Evolutionary conservation across 2,888 invertebrate genomes (phyloP).

Genomic region (Eurois occulta): DNA sequence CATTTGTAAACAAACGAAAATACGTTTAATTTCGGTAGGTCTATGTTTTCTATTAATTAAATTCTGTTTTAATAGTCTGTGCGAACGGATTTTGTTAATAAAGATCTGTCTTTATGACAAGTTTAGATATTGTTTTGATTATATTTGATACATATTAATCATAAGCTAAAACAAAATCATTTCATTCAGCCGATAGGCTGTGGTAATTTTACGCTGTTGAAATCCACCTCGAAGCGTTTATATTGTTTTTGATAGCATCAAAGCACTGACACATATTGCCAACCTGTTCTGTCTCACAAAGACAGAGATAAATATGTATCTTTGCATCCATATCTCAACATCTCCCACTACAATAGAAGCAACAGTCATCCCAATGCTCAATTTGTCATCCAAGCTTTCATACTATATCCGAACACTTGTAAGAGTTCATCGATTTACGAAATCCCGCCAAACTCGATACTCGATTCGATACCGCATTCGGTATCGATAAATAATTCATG

Average conservation of each 20-base stretch:
- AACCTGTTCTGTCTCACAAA: constrained; percentile 40
- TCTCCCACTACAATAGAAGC: constrained; percentile 53
- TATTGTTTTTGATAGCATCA: constrained; percentile 51
- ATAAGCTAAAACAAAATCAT: neutral
- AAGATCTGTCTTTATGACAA: neutral
- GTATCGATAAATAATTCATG: constrained; percentile 86
- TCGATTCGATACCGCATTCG: constrained; percentile 83
- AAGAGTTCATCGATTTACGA: constrained; percentile 83
- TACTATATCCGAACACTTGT: constrained; percentile 78
- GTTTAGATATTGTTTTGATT: constrained; percentile 3
- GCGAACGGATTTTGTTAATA: neutral
- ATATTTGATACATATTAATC: neutral
- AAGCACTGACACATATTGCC: constrained; percentile 33
- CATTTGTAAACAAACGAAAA: constrained; percentile 43
- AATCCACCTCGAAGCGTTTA: constrained; percentile 16
- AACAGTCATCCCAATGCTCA: constrained; percentile 49
- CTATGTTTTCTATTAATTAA: too few relatives aligned
- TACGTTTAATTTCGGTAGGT: neutral
- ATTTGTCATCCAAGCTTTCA: constrained; percentile 53
- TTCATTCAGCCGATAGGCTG: constrained; percentile 11
- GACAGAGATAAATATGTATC: constrained; percentile 62
- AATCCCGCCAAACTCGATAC: constrained; percentile 86
- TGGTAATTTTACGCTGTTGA: constrained; percentile 11
- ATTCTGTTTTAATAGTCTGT: constrained; percentile 9
- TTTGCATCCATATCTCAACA: constrained; percentile 39